Conservation (phyloP, 2,113 vertebrate species). For the Serinus canaria region DNA sequence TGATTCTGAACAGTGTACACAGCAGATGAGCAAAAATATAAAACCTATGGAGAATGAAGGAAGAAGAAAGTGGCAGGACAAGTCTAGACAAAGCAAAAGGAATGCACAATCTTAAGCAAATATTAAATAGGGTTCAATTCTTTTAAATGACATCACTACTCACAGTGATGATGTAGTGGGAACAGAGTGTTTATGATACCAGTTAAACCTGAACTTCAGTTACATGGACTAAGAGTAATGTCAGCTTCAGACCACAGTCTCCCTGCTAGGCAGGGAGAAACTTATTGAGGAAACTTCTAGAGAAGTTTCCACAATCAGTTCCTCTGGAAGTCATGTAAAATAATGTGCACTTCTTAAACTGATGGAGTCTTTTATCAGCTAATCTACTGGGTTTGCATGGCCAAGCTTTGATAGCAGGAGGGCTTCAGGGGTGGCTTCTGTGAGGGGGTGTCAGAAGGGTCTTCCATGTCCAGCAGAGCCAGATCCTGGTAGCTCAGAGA, state of each 20-base stretch:
- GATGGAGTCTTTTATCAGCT: background rate
- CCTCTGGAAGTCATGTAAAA: background rate
- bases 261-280: background rate
- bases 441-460: background rate
- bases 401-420: fast-evolving
- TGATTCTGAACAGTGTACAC: background rate
- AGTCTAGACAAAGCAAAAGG: background rate
- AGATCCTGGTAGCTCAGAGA: background rate
- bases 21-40: background rate
- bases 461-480: background rate
- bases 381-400: background rate
- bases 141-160: background rate
- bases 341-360: background rate
- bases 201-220: background rate
- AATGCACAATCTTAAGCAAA: background rate
- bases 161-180: background rate
- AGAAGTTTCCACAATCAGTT: background rate
- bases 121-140: background rate
- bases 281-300: background rate
- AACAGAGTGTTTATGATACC: background rate
- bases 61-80: background rate
- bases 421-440: background rate
- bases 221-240: background rate
- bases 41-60: background rate
- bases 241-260: background rate